Evolutionary conservation across 2,113 vertebrate species (phyloP), one percentile per base, ranked within the genome.

Genomic region (Thunnus maccoyii): DNA sequence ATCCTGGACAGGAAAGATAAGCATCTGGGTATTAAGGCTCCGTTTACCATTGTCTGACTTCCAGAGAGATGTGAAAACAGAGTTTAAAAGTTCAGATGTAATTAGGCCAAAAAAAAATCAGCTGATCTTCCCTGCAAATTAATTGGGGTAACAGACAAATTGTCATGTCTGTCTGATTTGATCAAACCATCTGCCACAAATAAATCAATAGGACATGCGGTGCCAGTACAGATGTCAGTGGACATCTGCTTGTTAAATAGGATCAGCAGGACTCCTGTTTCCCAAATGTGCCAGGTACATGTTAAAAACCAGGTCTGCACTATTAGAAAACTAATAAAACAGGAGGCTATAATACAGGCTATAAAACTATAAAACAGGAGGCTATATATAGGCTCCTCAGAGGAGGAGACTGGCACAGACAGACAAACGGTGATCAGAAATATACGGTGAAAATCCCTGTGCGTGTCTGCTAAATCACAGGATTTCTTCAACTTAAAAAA

Each of bases 161-260:
- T 66, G 51, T 75, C 82, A 75, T 15, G 15, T 80, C 66, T 48
- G 48, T 51, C 79, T 57, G 77, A 83, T 78, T 47, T 41, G 58
- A 86, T 86, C 51, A 68, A 60, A 74, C 44, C 56, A 41, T 76
- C 70, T 68, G 76, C 48, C 67, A 41, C n/a, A 17, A 60, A 79
- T 82, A 79, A 83, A 88, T 78, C 63, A 87, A 58, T 57, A 48
- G 15, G 71, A 30, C 27, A n/a, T 71, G 46, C 41, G 52, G 41
- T 41, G 66, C 78, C 69, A 83, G 61, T 32, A 76, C 72, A 77
- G 30, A 73, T 56, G 60, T 75, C 72, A 83, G 1, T 1, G 44
- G 54, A 90, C 76, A 83, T 82, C 66, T 80, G 84, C 64, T 79
- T 57, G 71, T 85, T 75, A 57, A 85, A 82, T 72, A 54, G 20